phyloP scores from a whole-genome alignment of 2,888 invertebrate species.

The Cheilosia soror region DNA sequence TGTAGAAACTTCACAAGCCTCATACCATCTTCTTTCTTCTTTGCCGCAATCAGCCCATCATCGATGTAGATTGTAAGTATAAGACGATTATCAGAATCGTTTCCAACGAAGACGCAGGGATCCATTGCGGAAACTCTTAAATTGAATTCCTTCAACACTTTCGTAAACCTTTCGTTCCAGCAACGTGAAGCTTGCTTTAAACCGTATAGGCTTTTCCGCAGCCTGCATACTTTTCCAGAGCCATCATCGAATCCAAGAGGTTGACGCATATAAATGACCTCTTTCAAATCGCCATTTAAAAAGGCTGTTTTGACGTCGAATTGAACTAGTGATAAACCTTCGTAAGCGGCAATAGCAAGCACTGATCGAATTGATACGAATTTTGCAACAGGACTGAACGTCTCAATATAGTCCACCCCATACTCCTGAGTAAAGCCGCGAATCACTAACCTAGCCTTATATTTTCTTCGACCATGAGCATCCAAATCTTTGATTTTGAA shows the following conservation, averaged over 20 bases:
- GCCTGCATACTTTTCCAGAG: slow-evolving; percentile 72
- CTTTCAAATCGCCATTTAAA: slow-evolving; percentile 54
- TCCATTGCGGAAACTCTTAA: slow-evolving; percentile 75
- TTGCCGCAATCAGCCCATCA: slow-evolving; percentile 76
- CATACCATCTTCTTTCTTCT: slow-evolving; percentile 37
- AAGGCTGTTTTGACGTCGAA: slow-evolving; percentile 73
- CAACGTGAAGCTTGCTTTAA: slow-evolving; percentile 77
- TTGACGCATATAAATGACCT: slow-evolving; percentile 64
- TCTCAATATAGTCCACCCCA: slow-evolving; percentile 78
- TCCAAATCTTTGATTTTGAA: slow-evolving; percentile 75
- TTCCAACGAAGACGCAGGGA: slow-evolving; percentile 77
- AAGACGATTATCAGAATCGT: slow-evolving; percentile 51
- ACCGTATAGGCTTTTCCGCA: slow-evolving; percentile 76
- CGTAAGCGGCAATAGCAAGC: slow-evolving; percentile 65
- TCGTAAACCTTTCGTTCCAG: slow-evolving; percentile 76
- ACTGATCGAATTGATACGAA: slow-evolving; percentile 75
- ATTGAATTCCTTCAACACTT: slow-evolving; percentile 74
- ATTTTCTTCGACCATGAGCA: slow-evolving; percentile 74
- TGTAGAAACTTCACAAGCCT: slow-evolving; percentile 10
- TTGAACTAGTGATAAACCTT: slow-evolving; percentile 34
- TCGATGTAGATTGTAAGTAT: slow-evolving; percentile 78
- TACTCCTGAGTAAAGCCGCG: slow-evolving; percentile 77
- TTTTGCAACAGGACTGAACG: slow-evolving; percentile 78
- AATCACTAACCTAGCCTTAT: slow-evolving; percentile 78
- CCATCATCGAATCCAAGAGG: slow-evolving; percentile 72